Base-by-base conservation (phyloP, 2,113 vertebrate species). In the Poecilia latipinna region DNA sequence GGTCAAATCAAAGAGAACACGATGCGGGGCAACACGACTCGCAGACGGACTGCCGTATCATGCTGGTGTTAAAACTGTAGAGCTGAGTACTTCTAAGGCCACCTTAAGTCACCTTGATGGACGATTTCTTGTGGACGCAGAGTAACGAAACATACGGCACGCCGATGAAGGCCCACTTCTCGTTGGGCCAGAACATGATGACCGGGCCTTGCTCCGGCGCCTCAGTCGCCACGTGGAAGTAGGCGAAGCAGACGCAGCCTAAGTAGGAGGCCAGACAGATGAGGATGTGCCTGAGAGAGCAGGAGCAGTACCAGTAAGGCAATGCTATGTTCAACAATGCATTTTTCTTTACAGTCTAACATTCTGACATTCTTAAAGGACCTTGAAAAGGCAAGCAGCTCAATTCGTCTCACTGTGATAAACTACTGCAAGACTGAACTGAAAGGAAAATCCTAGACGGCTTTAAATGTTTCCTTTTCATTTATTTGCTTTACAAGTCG, bases 171-270 rank as follows among this genome's bases (percentile, higher is more conserved):
- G 98, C 98, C 98, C 98, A 99, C 51, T 95, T 97, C 93, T 99
- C 98, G 15, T 96, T 99, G 73, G 98, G 97, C 98, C 98, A 99
- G 94, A 99, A 99, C 94, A 94, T 97, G 91, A 99, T 95, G 83
- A 98, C 97, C 0, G 98, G 98, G 1, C 97, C 97, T 89, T 97
- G 96, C 88, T 99, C 98, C 0, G 98, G 98, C 57, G 97, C 97
- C 92, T 99, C 98, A 0, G 97, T 96, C 1, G 95, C 97, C 7
- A 96, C 97, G 35, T 98, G 96, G 0, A 99, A 98, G 91, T 99
- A 99, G 76, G 98, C 97, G 12, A 99, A 99, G 87, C 97, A 99
- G 83, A 99, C 97, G 0, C 97, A 99, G 44, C 97, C 97, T 89
- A 99, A 90, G 89, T 99, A 99, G 1, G 98, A 97, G 0, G 96